These are phyloP conservation scores for Tipula lateralis DNA, from an alignment of 2,888 invertebrate genomes.

Conservation along the genomic window DNA sequence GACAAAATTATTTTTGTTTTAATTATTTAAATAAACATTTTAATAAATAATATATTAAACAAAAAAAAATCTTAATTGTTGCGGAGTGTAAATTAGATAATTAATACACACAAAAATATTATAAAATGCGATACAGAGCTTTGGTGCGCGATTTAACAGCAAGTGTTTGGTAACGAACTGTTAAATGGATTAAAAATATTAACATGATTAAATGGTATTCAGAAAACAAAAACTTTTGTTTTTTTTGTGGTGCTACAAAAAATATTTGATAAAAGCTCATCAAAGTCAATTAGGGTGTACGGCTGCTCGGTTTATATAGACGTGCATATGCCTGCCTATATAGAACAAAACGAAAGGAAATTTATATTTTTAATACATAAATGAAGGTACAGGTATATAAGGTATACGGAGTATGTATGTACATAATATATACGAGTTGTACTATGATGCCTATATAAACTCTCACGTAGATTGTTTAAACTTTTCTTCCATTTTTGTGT, in stretches of 20 bases:
- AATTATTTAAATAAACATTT: not conserved
- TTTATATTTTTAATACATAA: not conserved
- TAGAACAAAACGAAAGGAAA: not conserved
- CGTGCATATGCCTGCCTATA: not conserved
- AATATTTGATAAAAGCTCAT: not conserved
- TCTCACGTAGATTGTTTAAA: not conserved
- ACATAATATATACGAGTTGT: no score
- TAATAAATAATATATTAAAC: not conserved
- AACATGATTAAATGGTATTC: not conserved
- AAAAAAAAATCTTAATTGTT: not conserved
- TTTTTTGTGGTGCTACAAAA: not conserved
- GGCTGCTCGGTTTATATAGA: not conserved
- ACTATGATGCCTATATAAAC: no score
- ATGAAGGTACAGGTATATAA: not conserved
- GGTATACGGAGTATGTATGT: not conserved
- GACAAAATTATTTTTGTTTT: not conserved
- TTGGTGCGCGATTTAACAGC: not conserved
- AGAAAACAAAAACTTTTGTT: not conserved
- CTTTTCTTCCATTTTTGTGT: not conserved
- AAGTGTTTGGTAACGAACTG: not conserved
- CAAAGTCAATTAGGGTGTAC: constrained; percentile 2
- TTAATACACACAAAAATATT: not conserved
- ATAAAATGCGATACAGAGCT: not conserved
- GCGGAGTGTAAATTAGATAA: not conserved
- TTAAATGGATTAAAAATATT: not conserved